Conservation (phyloP, 2,113 vertebrate genomes). For the Lampris incognitus region DNA sequence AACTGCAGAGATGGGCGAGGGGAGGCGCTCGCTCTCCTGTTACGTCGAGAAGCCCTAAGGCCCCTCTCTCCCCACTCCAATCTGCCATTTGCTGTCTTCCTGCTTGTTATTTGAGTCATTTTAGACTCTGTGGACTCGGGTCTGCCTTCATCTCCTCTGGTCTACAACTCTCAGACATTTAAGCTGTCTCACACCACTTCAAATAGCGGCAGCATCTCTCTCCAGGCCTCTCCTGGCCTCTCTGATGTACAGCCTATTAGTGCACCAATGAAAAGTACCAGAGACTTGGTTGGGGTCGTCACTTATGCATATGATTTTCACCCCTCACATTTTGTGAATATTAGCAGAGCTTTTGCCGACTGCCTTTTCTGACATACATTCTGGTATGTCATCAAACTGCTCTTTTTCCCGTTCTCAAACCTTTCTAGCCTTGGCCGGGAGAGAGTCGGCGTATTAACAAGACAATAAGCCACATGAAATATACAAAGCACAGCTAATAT, state of each 20-base stretch:
- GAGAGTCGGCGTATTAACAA: slow-evolving; percentile 23
- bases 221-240: slow-evolving; percentile 20
- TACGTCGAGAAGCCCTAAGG: slow-evolving; percentile 28
- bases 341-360: background rate
- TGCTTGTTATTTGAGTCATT: slow-evolving; percentile 54
- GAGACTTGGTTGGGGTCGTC: slow-evolving; percentile 31
- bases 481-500: slow-evolving; percentile 33
- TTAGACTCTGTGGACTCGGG: slow-evolving; percentile 25
- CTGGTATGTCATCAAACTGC: slow-evolving; percentile 22
- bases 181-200: slow-evolving; percentile 51
- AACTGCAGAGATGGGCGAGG: slow-evolving; percentile 18
- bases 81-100: slow-evolving; percentile 17
- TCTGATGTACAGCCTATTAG: slow-evolving; percentile 48
- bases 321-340: slow-evolving; percentile 18
- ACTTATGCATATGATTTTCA: slow-evolving; percentile 53
- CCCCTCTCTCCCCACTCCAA: slow-evolving; percentile 14
- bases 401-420: slow-evolving; percentile 29
- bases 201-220: slow-evolving; percentile 35
- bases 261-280: slow-evolving; percentile 29
- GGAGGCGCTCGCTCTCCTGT: slow-evolving; percentile 22
- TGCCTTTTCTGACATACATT: slow-evolving; percentile 19
- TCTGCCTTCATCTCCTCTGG: slow-evolving; percentile 50
- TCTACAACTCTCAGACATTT: slow-evolving; percentile 48
- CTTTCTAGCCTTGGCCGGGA: slow-evolving; percentile 17
- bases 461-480: slow-evolving; percentile 32